A percentile compares a stretch with the other conserved stretches of the same genome.
These are phyloP conservation scores for Pandemis heparana DNA, from an alignment of 2,888 invertebrate genomes.

Conservation along the genomic window DNA sequence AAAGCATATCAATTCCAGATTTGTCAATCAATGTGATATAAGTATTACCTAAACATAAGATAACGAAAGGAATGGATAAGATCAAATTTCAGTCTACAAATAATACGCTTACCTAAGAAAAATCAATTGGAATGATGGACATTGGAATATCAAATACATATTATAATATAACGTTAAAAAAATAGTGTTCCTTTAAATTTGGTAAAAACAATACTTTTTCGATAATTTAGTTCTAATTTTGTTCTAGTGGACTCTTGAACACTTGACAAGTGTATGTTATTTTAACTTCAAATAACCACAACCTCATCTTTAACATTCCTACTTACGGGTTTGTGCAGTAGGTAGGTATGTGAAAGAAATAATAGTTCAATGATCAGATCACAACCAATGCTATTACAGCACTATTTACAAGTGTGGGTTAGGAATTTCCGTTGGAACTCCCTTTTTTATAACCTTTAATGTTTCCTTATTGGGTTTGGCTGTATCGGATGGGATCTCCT, in stretches of 20 bases:
- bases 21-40: slow-evolving; percentile 22
- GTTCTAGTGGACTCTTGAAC: slow-evolving; percentile 22
- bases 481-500: slow-evolving; percentile 84
- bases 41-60: slow-evolving; percentile 5
- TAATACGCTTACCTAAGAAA: slow-evolving; percentile 27
- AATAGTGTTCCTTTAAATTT: slow-evolving; percentile 10
- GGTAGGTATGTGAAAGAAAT: slow-evolving; percentile 13
- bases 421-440: slow-evolving; percentile 81
- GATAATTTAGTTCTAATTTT: slow-evolving; percentile 10
- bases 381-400: slow-evolving; percentile 48
- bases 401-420: slow-evolving; percentile 63
- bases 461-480: slow-evolving; percentile 81
- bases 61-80: slow-evolving; percentile 31
- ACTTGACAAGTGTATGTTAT: neutral
- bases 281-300: slow-evolving; percentile 37
- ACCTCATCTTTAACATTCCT: slow-evolving; percentile 11
- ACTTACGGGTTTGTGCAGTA: neutral
- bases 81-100: slow-evolving; percentile 37
- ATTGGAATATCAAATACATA: slow-evolving; percentile 3
- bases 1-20: slow-evolving; percentile 6
- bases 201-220: neutral
- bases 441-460: slow-evolving; percentile 86
- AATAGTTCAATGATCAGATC: slow-evolving; percentile 11
- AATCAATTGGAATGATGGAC: slow-evolving; percentile 31
- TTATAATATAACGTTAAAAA: slow-evolving; percentile 17